Conservation (phyloP, 2,888 invertebrate species). For the Danaus chrysippus region DNA sequence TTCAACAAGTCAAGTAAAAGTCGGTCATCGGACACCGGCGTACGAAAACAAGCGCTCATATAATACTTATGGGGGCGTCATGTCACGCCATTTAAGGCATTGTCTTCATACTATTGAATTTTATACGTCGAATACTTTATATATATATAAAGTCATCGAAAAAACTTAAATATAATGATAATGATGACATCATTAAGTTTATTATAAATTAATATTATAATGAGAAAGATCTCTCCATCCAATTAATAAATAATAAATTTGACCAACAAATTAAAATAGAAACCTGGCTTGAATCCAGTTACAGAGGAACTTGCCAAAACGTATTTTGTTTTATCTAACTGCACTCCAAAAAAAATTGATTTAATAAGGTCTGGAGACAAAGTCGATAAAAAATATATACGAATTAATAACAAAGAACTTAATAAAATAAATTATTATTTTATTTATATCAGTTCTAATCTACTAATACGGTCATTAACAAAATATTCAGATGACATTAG, state of each 20-base stretch:
- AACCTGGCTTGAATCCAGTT: background rate
- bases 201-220: background rate
- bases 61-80: slow-evolving; percentile 3
- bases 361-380: too few relatives aligned
- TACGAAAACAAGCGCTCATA: slow-evolving; percentile 28
- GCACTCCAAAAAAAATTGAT: too few relatives aligned
- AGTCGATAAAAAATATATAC: too few relatives aligned
- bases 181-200: background rate
- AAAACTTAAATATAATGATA: background rate
- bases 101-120: too few relatives aligned
- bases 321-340: background rate
- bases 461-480: background rate
- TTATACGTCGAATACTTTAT: too few relatives aligned
- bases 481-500: slow-evolving; percentile 2
- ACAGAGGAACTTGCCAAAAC: background rate
- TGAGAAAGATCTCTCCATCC: slow-evolving; percentile 16
- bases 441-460: background rate
- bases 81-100: too few relatives aligned
- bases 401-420: too few relatives aligned
- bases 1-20: slow-evolving; percentile 49
- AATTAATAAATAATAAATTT: background rate
- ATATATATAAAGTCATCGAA: too few relatives aligned
- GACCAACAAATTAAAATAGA: background rate
- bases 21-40: slow-evolving; percentile 52
- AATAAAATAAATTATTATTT: background rate